These are phyloP conservation scores for Vimba vimba DNA, from an alignment of 2,113 vertebrate genomes.

Conservation along the genomic window DNA sequence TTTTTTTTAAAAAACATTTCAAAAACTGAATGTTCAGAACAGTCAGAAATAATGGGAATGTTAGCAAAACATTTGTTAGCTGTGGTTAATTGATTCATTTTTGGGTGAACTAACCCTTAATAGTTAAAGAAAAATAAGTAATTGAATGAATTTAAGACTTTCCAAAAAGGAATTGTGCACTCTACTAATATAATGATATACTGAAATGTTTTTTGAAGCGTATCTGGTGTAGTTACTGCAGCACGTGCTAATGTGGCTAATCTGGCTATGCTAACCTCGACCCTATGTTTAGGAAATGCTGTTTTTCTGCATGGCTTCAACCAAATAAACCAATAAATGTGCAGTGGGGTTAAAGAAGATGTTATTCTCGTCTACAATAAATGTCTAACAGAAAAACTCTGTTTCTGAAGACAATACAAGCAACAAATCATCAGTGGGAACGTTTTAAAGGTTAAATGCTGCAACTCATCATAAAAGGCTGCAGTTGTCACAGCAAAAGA, in stretches of 20 bases:
- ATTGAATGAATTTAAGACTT: no score
- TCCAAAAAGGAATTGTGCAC: no score
- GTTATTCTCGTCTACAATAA: not conserved
- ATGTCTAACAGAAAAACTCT: not conserved
- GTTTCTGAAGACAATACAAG: not conserved
- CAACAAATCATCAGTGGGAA: not conserved
- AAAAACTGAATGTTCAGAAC: no score
- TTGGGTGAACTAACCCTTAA: no score
- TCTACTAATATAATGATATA: no score
- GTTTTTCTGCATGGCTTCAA: not conserved
- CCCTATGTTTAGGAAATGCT: not conserved
- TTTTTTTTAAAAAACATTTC: no score
- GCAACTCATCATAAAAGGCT: not conserved
- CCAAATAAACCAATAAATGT: not conserved
- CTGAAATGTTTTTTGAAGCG: no score
- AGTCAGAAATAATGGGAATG: no score
- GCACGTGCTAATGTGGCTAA: not conserved
- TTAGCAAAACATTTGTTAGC: no score
- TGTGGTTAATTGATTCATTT: no score
- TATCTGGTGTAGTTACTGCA: not conserved
- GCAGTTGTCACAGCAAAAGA: conserved; percentile 9
- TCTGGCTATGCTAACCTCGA: not conserved
- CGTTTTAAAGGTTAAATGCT: conserved; percentile 4
- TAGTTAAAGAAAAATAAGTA: no score
- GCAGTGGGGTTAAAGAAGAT: not conserved